Evolutionary conservation across 1,140 invertebrate genomes (phyloP), one percentile per base, ranked within the genome.

Genomic region (Phymastichus coffea): DNA sequence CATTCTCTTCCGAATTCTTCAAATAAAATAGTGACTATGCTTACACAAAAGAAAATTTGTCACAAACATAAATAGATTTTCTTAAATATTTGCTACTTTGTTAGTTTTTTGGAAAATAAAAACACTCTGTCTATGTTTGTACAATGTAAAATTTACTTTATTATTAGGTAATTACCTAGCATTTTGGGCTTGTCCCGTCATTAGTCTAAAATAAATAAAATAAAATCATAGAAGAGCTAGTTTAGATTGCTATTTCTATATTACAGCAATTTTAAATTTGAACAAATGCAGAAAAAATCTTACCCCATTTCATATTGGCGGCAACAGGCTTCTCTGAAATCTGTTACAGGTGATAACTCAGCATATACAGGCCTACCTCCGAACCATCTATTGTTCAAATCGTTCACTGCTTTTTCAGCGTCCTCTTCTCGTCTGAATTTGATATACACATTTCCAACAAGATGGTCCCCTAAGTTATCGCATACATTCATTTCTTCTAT

Each of bases 401-500:
- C 97, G 68, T 90, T 92, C 0, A 97, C 94, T 20, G 95, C 95
- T 71, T 93, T 93, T 75, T 99, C 97, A 3, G 97, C 97, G 83
- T 99, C 96, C 76, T 98, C 96, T 80, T 99, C 97, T 66, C 91
- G 86, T n/a, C 94, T 89, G 79, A 98, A 99, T 89, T 98, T 98
- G 41, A 98, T 95, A 78, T 98, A 98, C 37, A 98, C 96, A 86
- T 98, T 98, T 53, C 97, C 97, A 46, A 98, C 95, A 33, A 99
- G 81, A 78, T 99, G 97, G 78, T 99, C 97, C 28, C 96, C 96
- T 47, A 99, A 84, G 80, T 99, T 99, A 77, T 99, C 97, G 83
- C 97, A 99, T 19, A 99, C 95, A 82, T 99, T 99, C 95, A 99
- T 98, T 80, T 99, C 97, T 83, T 99, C 97, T 71, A 99, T 98